Conservation (phyloP, 2,113 vertebrate genomes). For the Piliocolobus tephrosceles region DNA sequence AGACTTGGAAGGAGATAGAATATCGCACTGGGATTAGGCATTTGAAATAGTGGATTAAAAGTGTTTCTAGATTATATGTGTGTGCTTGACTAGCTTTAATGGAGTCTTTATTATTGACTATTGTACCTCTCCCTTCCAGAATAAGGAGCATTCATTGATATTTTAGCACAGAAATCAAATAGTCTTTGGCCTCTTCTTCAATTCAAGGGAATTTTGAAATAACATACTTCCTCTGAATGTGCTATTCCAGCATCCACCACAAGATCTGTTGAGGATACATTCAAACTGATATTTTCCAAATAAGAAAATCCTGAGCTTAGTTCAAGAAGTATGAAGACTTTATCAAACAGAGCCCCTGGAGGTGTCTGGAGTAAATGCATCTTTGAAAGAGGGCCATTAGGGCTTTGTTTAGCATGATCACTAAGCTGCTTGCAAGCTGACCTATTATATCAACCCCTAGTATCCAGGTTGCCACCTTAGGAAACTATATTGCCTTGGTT, state of each 20-base stretch:
- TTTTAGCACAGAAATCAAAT: not conserved
- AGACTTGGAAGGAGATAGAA: not conserved
- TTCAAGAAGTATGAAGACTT: not conserved
- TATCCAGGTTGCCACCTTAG: not conserved
- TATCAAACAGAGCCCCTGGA: not conserved
- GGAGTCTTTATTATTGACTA: not conserved
- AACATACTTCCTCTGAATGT: not conserved
- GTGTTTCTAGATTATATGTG: not conserved
- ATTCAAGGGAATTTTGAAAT: conserved; percentile 36
- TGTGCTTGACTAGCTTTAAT: not conserved
- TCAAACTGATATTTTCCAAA: not conserved
- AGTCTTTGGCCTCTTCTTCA: conserved; percentile 21
- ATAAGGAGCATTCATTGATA: conserved; percentile 6
- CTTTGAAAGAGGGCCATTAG: not conserved
- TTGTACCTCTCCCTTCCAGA: not conserved
- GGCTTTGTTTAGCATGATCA: not conserved
- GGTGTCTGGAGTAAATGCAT: not conserved
- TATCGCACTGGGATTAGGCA: not conserved
- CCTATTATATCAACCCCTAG: not conserved
- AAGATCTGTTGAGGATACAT: conserved; percentile 4
- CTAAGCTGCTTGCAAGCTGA: not conserved
- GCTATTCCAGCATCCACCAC: not conserved
- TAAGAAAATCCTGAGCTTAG: not conserved
- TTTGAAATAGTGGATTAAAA: not conserved
- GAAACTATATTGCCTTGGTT: not conserved